Evolutionary conservation across 37 sponge, comb jelly and placozoan genomes (phyloP).

Genomic region (Hormiphora californensis): DNA sequence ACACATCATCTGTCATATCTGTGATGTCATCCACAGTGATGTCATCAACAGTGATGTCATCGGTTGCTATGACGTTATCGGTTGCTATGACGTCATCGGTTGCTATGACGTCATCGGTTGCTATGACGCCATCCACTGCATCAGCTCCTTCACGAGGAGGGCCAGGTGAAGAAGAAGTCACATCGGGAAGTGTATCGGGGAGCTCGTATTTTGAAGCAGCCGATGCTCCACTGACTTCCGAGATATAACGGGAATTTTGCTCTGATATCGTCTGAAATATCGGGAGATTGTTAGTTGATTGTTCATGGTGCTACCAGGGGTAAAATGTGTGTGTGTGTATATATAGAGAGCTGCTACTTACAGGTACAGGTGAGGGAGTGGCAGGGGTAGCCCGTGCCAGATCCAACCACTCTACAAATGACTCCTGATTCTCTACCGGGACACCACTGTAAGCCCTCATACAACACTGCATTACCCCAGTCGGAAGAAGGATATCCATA

Average conservation of each 20-base stretch:
- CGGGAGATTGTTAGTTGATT: background rate
- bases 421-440: conserved; percentile 4
- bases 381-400: background rate
- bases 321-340: background rate
- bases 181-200: background rate
- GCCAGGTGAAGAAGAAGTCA: background rate
- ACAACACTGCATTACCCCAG: conserved; percentile 77
- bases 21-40: background rate
- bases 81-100: background rate
- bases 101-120: background rate
- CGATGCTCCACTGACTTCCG: background rate
- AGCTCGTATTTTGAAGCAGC: background rate
- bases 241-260: conserved; percentile 10
- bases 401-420: conserved; percentile 8
- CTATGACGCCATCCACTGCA: background rate
- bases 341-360: background rate
- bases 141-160: background rate
- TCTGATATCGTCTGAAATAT: conserved; percentile 51
- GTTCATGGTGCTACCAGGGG: background rate
- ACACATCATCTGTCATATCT: background rate
- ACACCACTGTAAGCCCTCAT: conserved; percentile 54
- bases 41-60: background rate
- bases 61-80: no score
- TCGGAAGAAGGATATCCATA: conserved; percentile 78
- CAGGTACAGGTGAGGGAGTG: background rate